Percentiles rank a stretch among this genome's conserved stretches.
Evolutionary conservation across 1,140 invertebrate genomes (phyloP).

Genomic region (Vanessa tameamea): DNA sequence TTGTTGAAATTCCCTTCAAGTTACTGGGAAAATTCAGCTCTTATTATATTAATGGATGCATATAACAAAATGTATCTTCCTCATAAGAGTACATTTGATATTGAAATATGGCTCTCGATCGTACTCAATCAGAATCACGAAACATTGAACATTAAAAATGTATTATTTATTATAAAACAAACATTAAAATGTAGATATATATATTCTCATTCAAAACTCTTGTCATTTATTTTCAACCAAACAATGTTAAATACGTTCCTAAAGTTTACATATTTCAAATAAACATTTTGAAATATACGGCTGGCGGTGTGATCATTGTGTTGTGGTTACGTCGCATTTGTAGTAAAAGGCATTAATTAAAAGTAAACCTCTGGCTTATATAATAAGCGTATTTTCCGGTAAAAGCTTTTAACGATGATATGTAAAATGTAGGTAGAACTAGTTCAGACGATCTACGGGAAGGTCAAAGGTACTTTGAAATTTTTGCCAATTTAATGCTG

Average conservation of each 20-base stretch:
- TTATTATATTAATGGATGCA: too few species aligned
- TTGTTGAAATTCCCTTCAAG: too few species aligned
- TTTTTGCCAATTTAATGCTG: too few species aligned
- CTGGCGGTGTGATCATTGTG: neutral
- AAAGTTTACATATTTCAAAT: conserved; percentile 9
- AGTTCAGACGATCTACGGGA: neutral
- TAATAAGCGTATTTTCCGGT: neutral
- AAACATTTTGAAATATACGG: neutral
- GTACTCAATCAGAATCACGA: too few species aligned
- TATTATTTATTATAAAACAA: neutral
- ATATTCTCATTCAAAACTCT: neutral
- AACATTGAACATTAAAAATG: too few species aligned
- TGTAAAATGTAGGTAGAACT: neutral
- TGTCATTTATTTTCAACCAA: neutral
- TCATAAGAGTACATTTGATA: too few species aligned
- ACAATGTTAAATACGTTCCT: conserved; percentile 6
- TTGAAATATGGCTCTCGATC: too few species aligned
- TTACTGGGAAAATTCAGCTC: too few species aligned
- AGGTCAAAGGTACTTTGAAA: too few species aligned
- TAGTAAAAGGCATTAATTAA: conserved; percentile 11
- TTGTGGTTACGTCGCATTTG: conserved; percentile 4
- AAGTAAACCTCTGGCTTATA: neutral
- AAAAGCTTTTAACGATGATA: conserved; percentile 1
- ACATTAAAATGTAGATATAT: neutral
- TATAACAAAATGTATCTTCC: too few species aligned